These are phyloP conservation scores for Streptopelia turtur DNA, from an alignment of 2,797 vertebrate species.

Conservation along the genomic window DNA sequence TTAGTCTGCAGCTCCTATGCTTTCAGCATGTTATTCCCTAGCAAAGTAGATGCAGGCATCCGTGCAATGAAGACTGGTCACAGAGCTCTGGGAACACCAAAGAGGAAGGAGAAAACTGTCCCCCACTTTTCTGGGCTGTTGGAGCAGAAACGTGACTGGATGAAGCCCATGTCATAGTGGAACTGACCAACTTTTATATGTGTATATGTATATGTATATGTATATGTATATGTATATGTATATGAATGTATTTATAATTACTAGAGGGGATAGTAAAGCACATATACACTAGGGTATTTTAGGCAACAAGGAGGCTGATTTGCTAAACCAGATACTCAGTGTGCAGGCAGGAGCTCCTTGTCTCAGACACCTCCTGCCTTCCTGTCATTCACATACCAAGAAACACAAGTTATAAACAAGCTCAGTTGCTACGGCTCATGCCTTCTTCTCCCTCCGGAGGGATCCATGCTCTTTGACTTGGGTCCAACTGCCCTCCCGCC, in stretches of 20 bases:
- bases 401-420: conserved; percentile 56
- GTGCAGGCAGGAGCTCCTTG: neutral
- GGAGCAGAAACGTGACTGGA: neutral
- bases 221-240: neutral
- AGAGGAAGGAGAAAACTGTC: neutral
- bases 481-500: conserved; percentile 12
- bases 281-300: neutral
- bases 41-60: neutral
- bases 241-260: neutral
- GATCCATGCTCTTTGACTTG: conserved; percentile 4
- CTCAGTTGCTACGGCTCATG: conserved; percentile 41
- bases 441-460: conserved; percentile 16
- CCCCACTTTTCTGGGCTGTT: neutral
- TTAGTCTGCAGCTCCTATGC: neutral
- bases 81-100: neutral
- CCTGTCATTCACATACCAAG: conserved; percentile 24
- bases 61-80: neutral
- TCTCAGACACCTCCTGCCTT: conserved; percentile 34
- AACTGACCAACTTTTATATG: neutral
- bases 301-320: conserved; percentile 1
- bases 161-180: neutral
- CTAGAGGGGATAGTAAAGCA: neutral
- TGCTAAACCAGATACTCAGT: neutral
- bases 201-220: no score
- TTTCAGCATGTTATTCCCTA: neutral